Conservation (phyloP, 2,113 vertebrate species). For the Notechis scutatus region DNA sequence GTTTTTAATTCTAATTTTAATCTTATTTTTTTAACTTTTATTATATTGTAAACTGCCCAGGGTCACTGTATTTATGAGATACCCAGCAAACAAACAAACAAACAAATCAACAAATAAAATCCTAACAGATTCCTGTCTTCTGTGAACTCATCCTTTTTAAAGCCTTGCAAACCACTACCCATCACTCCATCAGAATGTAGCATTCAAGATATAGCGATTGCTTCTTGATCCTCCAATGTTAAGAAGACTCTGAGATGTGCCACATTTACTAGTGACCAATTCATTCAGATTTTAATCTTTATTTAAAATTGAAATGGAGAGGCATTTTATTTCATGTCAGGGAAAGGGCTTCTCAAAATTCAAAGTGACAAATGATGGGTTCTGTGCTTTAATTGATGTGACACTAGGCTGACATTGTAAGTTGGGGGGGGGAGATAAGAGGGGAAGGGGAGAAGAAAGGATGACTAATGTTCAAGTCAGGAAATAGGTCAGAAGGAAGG, state of each 20-base stretch:
- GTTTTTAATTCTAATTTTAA: background rate
- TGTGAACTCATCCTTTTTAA: background rate
- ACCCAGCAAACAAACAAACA: background rate
- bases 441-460: conserved; percentile 17
- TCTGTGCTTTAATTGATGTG: conserved; percentile 55
- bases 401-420: conserved; percentile 56
- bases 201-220: background rate
- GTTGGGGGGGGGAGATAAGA: conserved; percentile 31
- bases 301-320: background rate
- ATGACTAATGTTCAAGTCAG: conserved; percentile 17
- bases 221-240: background rate
- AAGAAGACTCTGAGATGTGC: background rate
- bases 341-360: conserved; percentile 45
- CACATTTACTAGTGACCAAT: background rate
- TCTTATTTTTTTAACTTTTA: background rate
- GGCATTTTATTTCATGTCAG: background rate
- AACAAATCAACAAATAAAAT: background rate
- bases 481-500: conserved; percentile 64
- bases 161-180: background rate
- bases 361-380: conserved; percentile 60
- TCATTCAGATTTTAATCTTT: background rate
- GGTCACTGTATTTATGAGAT: background rate
- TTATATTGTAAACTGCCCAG: background rate
- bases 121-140: background rate
- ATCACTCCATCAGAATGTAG: background rate